Conservation (phyloP, 2,888 invertebrate genomes). For the Amphipyra berbera region DNA sequence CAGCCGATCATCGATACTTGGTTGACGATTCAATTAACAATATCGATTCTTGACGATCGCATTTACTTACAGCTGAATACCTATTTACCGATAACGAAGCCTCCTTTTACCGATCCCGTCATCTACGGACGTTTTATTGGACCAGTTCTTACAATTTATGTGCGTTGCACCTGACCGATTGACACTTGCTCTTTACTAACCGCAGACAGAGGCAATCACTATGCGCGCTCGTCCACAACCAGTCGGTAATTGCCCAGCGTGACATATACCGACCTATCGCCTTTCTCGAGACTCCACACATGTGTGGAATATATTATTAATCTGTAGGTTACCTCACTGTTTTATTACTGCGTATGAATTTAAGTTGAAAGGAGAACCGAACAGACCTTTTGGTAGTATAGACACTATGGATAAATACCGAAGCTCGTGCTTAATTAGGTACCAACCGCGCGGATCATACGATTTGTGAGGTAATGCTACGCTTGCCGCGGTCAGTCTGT, state of each 20-base stretch:
- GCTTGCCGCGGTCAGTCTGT: no score
- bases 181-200: slow-evolving; percentile 44
- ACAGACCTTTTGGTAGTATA: no score
- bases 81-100: no score
- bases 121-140: background rate
- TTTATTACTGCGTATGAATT: slow-evolving; percentile 10
- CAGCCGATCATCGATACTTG: no score
- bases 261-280: slow-evolving; percentile 46
- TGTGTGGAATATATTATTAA: slow-evolving; percentile 44
- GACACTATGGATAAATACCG: no score
- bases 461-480: no score
- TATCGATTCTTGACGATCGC: no score
- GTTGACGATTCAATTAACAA: no score
- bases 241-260: slow-evolving; percentile 45
- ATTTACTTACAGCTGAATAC: no score
- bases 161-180: slow-evolving; percentile 3
- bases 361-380: background rate
- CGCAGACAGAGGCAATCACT: slow-evolving; percentile 21
- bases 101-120: slow-evolving; percentile 6
- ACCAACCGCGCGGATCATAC: no score
- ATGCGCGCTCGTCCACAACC: slow-evolving; percentile 18
- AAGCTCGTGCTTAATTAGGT: no score
- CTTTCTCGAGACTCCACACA: slow-evolving; percentile 44
- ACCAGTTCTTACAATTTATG: slow-evolving; percentile 24
- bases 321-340: slow-evolving; percentile 27